phyloP scores from a whole-genome alignment of 2,888 invertebrate species.

The Pyralis farinalis region DNA sequence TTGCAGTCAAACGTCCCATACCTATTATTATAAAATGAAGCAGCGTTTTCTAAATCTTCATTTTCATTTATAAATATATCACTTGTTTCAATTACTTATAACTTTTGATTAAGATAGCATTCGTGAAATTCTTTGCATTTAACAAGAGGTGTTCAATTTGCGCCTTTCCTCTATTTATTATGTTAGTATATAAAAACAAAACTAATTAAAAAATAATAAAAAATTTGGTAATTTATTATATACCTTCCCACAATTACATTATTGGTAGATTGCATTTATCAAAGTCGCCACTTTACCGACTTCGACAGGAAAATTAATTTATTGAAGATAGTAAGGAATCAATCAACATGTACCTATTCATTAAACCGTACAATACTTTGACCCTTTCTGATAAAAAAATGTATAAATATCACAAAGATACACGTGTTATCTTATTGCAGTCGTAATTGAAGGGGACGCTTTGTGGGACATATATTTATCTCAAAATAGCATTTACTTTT shows the following conservation, averaged over 20 bases:
- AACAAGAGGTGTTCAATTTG: conserved; percentile 1
- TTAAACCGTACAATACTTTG: conserved; percentile 36
- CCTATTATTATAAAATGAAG: not conserved
- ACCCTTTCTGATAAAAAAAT: conserved; percentile 37
- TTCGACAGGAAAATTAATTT: no score
- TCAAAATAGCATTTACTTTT: conserved; percentile 60
- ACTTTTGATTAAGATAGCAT: conserved; percentile 8
- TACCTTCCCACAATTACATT: not conserved
- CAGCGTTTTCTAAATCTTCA: conserved; percentile 3
- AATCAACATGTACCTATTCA: conserved; percentile 28
- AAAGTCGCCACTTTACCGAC: no score
- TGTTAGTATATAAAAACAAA: not conserved
- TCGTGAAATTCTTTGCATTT: conserved; percentile 8
- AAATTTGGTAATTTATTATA: no score
- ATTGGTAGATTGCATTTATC: no score
- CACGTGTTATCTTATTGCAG: conserved; percentile 37
- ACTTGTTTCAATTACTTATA: conserved; percentile 9
- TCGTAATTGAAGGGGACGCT: conserved; percentile 28
- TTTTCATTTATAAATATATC: conserved; percentile 10
- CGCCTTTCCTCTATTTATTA: conserved; percentile 12
- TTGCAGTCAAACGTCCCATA: no score
- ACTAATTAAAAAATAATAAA: conserved; percentile 7
- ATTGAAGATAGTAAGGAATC: no score
- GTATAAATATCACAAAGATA: conserved; percentile 41
- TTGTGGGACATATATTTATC: conserved; percentile 31